Evolutionary conservation across 2,888 invertebrate genomes (phyloP), one percentile per base, ranked within the genome.

Genomic region (Drosophila fungiperda): DNA sequence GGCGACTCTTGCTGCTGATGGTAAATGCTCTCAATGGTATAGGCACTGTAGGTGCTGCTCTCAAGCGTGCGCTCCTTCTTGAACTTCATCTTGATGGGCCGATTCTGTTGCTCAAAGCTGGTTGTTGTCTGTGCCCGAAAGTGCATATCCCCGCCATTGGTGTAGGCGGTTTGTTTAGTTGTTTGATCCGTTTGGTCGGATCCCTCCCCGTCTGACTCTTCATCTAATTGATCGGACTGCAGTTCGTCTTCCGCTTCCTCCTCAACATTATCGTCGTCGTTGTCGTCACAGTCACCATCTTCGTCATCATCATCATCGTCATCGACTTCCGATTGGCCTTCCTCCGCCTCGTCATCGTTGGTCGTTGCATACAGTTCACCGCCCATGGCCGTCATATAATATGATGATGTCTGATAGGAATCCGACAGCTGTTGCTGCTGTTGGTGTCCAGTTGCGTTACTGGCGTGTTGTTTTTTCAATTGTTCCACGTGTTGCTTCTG

Each of bases 51-150:
- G 64, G 91, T 90, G 78, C 85, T 90, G 72, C 92, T 92, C 63
- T 91, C 90, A 2, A 85, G 78, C 8, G 92, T 85, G 57, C 80
- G 90, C 35, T 92, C 92, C 66, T 92, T 92, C 68, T 90, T 93
- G 53, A 93, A 93, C 72, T 93, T 93, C 48, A 93, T 93, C 78
- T 93, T 93, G 1, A 93, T 92, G 9, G 92, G 92, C 79, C 93
- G 92, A 70, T 92, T 93, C 73, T 92, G 92, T 52, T 92, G 91
- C 67, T 92, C 91, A 15, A 69, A 87, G 9, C 91, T 87, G 5
- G 91, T 88, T 62, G 91, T 85, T 6, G 91, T 88, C 65, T 92
- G 91, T 36, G 91, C 91, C 52, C 89, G 91, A 42, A 92, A 92
- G 23, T 92, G 92, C 72, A 93, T 92, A 32, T 66, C 42, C 6